phyloP scores from a whole-genome alignment of 2,888 invertebrate genomes.

The Idaea biselata region DNA sequence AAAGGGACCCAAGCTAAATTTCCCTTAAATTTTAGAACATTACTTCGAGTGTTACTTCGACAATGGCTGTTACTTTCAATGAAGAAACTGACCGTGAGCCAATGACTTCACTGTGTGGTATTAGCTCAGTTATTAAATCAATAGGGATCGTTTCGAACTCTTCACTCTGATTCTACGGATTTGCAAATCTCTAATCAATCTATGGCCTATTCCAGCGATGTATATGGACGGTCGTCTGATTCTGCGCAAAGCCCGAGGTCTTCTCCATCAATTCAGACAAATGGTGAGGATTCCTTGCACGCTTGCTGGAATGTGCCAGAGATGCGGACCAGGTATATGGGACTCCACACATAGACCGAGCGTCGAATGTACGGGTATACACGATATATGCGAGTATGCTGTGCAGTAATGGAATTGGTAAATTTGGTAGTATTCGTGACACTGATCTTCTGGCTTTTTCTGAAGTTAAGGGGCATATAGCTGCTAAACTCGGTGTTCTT shows the following conservation, averaged over 20 bases:
- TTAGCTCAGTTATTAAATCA: no score
- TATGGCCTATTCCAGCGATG: slow-evolving; percentile 84
- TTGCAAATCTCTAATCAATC: background rate
- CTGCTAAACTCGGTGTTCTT: no score
- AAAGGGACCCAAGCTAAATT: no score
- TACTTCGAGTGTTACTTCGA: no score
- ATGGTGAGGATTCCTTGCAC: slow-evolving; percentile 93
- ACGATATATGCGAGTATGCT: slow-evolving; percentile 78
- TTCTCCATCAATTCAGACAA: slow-evolving; percentile 94
- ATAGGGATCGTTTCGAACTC: no score
- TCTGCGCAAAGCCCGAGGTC: slow-evolving; percentile 93
- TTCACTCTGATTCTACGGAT: background rate
- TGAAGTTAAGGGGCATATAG: background rate
- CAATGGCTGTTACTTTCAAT: no score
- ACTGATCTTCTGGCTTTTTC: background rate
- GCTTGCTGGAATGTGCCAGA: slow-evolving; percentile 91
- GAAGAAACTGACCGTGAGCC: no score
- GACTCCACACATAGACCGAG: slow-evolving; percentile 94
- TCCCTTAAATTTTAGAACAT: no score
- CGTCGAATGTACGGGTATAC: slow-evolving; percentile 90
- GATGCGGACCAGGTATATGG: slow-evolving; percentile 96
- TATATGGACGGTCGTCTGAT: slow-evolving; percentile 97
- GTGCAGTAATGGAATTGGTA: slow-evolving; percentile 46
- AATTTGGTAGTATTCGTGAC: background rate
- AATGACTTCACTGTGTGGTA: no score